Evolutionary conservation across 2,113 vertebrate species (phyloP), one percentile per base, ranked within the genome.

Genomic region (Sula dactylatra): DNA sequence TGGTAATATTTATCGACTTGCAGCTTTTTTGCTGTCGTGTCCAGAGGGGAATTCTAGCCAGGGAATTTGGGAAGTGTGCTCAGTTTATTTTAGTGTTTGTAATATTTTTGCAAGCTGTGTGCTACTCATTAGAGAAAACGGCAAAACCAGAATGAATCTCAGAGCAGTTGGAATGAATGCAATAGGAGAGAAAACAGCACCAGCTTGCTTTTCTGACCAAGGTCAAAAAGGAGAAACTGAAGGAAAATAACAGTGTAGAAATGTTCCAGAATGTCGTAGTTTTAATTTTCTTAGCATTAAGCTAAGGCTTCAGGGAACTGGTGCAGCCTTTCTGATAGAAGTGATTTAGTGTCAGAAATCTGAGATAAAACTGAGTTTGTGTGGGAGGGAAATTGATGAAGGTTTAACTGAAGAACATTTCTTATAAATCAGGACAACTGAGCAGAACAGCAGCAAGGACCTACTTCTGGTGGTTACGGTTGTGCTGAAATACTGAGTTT

Each of bases 331-430:
- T 84, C 26, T 62, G 58, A 77, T 85, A 93, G 32, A 80, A 94
- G 42, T 80, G 78, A 91, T 97, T 90, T 94, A 94, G 44, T 93
- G 84, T 93, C 86, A 95, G 77, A 95, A 91, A 72, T 90, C 26
- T 34, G 84, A 90, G 86, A 73, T 85, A 94, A 95, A 93, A 90
- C 56, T 36, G 72, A 87, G 29, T 77, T 91, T 94, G 89, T 80
- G 94, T 89, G 93, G 86, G 93, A 93, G 89, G 78, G 55, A 95
- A 90, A 82, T 86, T 88, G 80, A 90, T 61, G 20, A 31, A 92
- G 17, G 34, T 74, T 93, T 85, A 93, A 88, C 58, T 56, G 69
- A 54, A 70, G 62, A 96, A 55, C 21, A 16, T 80, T 87, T 85
- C 66, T 82, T 90, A 25, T 64, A 90, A 80, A 89, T 89, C 85